Conservation (phyloP, 2,113 vertebrate genomes). For the Menura novaehollandiae region DNA sequence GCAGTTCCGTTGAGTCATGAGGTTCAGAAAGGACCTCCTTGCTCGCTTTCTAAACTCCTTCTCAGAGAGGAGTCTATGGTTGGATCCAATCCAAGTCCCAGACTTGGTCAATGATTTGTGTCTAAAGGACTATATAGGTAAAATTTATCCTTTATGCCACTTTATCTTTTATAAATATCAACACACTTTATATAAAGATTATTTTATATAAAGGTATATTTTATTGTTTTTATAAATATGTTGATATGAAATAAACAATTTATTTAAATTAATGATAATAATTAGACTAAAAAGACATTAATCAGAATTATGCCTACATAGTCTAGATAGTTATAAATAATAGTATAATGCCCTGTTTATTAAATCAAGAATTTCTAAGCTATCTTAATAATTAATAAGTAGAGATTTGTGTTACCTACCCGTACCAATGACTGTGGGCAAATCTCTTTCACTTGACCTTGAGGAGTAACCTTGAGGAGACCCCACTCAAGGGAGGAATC, state of each 20-base stretch:
- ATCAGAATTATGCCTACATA: not conserved
- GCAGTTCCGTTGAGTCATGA: accelerated
- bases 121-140: not conserved
- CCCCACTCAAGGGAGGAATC: not conserved
- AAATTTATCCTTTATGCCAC: not conserved
- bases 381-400: not conserved
- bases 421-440: not conserved
- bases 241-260: not conserved
- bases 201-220: not conserved
- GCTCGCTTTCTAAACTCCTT: not conserved
- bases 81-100: not conserved
- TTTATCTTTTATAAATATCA: not conserved
- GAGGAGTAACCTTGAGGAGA: accelerated
- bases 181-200: too few relatives aligned
- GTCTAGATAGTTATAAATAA: not conserved
- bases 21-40: not conserved
- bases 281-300: not conserved
- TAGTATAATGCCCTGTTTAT: not conserved
- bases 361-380: not conserved
- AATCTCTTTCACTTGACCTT: not conserved
- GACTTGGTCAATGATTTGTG: not conserved
- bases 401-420: not conserved
- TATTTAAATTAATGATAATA: not conserved
- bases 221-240: too few relatives aligned
- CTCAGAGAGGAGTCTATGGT: not conserved